Evolutionary conservation across 1,140 invertebrate species (phyloP).

Genomic region (Panulirus ornatus): DNA sequence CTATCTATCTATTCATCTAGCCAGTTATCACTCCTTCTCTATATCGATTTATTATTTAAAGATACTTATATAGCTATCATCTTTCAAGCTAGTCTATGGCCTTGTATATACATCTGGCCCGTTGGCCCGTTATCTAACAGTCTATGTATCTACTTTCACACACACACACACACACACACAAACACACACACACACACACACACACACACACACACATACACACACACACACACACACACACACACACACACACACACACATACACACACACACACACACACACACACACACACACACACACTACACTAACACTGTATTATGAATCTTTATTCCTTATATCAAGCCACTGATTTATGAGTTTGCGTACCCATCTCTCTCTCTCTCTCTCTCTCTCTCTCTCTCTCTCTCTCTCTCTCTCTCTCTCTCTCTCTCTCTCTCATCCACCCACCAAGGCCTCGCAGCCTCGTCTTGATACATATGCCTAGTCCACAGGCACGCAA

Average conservation of each 20-base stretch:
- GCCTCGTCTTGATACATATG: neutral
- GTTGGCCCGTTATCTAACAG: no score
- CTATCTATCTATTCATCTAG: no score
- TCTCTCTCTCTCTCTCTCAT: neutral
- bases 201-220: neutral
- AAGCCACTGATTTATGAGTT: no score
- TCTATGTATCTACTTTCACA: no score
- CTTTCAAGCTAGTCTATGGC: no score
- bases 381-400: slow-evolving; percentile 22
- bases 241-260: slow-evolving; percentile 6
- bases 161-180: neutral
- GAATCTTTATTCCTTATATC: no score
- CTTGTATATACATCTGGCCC: no score
- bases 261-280: neutral
- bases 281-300: no score
- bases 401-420: neutral
- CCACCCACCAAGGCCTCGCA: neutral
- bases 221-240: neutral
- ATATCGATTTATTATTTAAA: no score
- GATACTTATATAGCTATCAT: no score
- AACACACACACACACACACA: neutral
- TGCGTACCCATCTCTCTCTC: slow-evolving; percentile 3
- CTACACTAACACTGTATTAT: neutral
- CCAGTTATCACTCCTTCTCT: no score
- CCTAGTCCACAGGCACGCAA: no score